Percentiles rank a stretch among this genome's conserved stretches.
Evolutionary conservation across 2,888 invertebrate species (phyloP).

Genomic region (Pemphredon lugubris): DNA sequence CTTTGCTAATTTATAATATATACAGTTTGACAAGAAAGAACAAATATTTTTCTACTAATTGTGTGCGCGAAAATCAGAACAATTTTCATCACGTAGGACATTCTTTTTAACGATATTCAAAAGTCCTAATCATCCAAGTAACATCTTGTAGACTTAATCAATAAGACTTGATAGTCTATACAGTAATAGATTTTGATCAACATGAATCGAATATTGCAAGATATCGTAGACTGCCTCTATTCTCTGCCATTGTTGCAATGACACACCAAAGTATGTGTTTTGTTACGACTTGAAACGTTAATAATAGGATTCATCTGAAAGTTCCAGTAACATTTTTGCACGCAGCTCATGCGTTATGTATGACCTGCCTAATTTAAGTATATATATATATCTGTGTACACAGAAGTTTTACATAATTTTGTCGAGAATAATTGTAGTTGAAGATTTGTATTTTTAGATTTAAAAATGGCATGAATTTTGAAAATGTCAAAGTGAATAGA

Average conservation of each 20-base stretch:
- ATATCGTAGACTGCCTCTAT: no score
- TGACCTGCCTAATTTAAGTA: neutral
- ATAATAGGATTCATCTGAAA: slow-evolving; percentile 20
- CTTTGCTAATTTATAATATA: slow-evolving; percentile 55
- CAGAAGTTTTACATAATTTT: neutral
- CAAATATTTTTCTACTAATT: slow-evolving; percentile 73
- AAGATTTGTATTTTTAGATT: slow-evolving; percentile 6
- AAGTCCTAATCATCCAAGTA: slow-evolving; percentile 18
- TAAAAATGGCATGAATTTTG: no score
- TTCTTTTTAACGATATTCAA: slow-evolving; percentile 23
- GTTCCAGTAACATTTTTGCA: slow-evolving; percentile 17
- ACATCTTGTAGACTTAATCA: slow-evolving; percentile 9
- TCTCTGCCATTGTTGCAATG: slow-evolving; percentile 30
- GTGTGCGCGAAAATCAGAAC: slow-evolving; percentile 51
- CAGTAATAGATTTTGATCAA: slow-evolving; percentile 11
- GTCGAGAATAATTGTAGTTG: neutral
- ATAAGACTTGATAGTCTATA: no score
- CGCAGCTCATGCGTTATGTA: neutral
- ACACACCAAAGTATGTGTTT: slow-evolving; percentile 38
- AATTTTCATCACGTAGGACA: neutral
- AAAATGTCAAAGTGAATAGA: neutral
- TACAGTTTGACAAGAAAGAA: slow-evolving; percentile 54
- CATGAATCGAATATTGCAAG: slow-evolving; percentile 3
- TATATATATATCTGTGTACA: no score
- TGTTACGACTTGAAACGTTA: slow-evolving; percentile 6